These are phyloP conservation scores for Ctena decussata DNA, from an alignment of 2,888 invertebrate species.

Conservation along the genomic window DNA sequence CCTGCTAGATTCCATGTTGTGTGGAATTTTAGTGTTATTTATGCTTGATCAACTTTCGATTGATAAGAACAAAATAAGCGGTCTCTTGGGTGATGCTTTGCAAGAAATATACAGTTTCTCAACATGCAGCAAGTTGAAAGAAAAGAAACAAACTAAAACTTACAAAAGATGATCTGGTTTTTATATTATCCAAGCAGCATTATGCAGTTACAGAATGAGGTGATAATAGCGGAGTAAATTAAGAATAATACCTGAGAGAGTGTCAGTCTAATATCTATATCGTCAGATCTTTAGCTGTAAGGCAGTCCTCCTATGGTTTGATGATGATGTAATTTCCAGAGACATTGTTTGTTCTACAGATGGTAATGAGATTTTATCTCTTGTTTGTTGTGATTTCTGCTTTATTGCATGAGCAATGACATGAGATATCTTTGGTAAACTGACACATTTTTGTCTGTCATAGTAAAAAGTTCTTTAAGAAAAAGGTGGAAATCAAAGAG, in stretches of 20 bases:
- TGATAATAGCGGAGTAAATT: background rate
- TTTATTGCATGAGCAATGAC: background rate
- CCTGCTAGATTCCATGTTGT: too few relatives aligned
- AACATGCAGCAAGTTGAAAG: background rate
- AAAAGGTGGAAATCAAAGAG: too few relatives aligned
- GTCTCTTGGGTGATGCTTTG: too few relatives aligned
- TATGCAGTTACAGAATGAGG: background rate
- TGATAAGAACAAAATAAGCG: too few relatives aligned
- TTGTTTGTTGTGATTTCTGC: constrained; percentile 13
- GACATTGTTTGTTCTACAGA: background rate
- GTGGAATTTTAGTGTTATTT: too few relatives aligned
- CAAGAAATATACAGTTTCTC: too few relatives aligned
- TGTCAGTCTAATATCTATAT: constrained; percentile 3
- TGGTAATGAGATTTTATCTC: constrained; percentile 9
- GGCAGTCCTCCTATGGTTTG: constrained; percentile 9
- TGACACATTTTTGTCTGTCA: too few relatives aligned
- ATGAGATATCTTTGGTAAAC: background rate
- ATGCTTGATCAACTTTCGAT: too few relatives aligned
- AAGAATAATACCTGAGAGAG: background rate
- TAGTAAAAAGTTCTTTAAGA: too few relatives aligned
- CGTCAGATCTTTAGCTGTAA: background rate
- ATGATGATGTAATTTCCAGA: constrained; percentile 9
- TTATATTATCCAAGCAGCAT: background rate
- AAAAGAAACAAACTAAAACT: background rate
- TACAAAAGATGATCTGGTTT: background rate